Base-by-base conservation (phyloP, 2,797 vertebrate species). In the Sebastes elongatus region DNA sequence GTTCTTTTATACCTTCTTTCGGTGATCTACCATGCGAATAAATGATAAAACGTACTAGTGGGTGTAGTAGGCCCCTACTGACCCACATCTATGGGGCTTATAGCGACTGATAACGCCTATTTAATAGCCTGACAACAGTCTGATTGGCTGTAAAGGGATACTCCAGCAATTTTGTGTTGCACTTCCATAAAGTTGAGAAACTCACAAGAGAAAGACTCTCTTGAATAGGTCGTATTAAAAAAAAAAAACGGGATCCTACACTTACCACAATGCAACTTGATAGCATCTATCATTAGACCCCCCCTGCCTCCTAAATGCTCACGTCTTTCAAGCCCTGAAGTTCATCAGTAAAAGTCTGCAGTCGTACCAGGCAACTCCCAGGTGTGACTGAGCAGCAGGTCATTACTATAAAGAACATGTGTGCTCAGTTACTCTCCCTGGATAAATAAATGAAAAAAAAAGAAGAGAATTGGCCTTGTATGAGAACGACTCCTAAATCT, bases 391-490 rank as follows among this genome's bases (percentile, higher is more conserved):
- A 78, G 85, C 25, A 35, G 84, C 60, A 76, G 76, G 76, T 71
- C 22, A 74, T 72, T 68, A 65, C 79, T 81, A 22, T 71, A 68
- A 68, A 71, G 55, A 86, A 70, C 60, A 20, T 32, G 69, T 76
- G 66, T 53, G 74, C 27, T 79, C 67, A 63, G 67, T 85, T 77
- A 71, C 67, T 60, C 74, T 76, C 30, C 59, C 66, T 75, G 71
- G 63, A 85, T 81, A 80, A 89, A 91, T 71, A 88, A 80, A 89
- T 57, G 68, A 42, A 53, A 22, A 72, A 72, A 42, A 28, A 49
- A 32, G 22, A 14, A 55, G 49, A 84, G 66, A 81, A 83, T 71
- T 20, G 60, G 65, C 32, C 76, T 60, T 61, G 61, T 77, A 70
- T 75, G 80, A 72, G 80, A 89, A 57, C 33, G 3, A 60, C 77